A percentile compares a stretch with the other conserved stretches of the same genome.
Evolutionary conservation across 2,797 vertebrate genomes (phyloP).

Genomic region (Danio kyathit): DNA sequence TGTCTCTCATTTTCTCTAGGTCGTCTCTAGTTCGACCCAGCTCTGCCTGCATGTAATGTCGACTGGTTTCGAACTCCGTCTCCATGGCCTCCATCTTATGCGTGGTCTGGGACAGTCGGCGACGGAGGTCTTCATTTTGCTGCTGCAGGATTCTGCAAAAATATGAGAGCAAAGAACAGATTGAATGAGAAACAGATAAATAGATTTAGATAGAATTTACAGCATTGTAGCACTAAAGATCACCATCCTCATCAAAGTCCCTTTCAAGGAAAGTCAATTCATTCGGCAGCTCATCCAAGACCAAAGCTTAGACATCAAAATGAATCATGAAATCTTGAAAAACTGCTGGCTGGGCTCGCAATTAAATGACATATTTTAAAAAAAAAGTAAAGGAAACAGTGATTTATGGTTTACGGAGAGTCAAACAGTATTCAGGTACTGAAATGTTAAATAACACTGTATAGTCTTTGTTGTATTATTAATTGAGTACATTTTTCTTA

Average conservation of each 20-base stretch:
- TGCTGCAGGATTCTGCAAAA: slow-evolving; percentile 82
- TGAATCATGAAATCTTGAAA: no score
- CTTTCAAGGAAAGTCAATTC: no score
- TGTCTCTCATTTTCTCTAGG: slow-evolving; percentile 97
- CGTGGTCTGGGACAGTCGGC: slow-evolving; percentile 87
- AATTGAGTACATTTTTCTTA: no score
- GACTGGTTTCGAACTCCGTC: slow-evolving; percentile 90
- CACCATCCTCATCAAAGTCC: neutral
- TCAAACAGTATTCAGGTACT: no score
- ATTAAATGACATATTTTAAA: no score
- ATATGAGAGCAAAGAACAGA: neutral
- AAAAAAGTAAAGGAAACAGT: no score
- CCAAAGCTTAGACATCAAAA: no score
- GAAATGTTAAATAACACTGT: no score
- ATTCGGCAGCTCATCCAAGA: no score
- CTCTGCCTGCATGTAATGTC: slow-evolving; percentile 93
- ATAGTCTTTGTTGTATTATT: no score
- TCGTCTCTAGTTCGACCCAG: slow-evolving; percentile 91
- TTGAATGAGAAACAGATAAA: neutral
- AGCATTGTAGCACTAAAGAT: neutral
- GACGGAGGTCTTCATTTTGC: slow-evolving; percentile 95
- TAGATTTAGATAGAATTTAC: neutral
- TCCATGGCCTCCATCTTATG: slow-evolving; percentile 95
- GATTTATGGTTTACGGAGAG: no score
- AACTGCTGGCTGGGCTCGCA: no score